phyloP scores from a whole-genome alignment of 2,888 invertebrate genomes.

The Macrophya alboannulata region DNA sequence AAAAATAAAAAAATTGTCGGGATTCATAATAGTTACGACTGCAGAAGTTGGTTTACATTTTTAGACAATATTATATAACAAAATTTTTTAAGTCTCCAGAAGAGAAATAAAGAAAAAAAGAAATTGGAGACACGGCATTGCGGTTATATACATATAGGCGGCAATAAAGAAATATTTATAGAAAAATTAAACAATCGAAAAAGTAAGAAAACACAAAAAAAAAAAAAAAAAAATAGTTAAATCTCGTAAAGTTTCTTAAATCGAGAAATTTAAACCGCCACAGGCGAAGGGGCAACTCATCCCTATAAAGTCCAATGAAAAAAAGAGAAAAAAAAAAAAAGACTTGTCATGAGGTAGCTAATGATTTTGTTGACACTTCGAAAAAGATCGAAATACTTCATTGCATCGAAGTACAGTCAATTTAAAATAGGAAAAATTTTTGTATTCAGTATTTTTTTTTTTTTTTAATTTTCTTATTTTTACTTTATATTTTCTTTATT shows the following conservation, averaged over 20 bases:
- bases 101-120: background rate
- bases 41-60: constrained; percentile 26
- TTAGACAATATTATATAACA: constrained; percentile 32
- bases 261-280: constrained; percentile 41
- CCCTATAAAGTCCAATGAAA: background rate
- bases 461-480: too few relatives aligned
- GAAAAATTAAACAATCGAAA: constrained; percentile 4
- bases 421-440: background rate
- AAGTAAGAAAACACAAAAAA: background rate
- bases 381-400: background rate
- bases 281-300: constrained; percentile 2
- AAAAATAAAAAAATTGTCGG: constrained; percentile 22
- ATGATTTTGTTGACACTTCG: background rate
- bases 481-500: background rate
- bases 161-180: background rate
- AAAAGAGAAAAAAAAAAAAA: background rate
- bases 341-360: background rate
- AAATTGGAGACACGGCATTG: constrained; percentile 23
- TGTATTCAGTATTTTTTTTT: background rate
- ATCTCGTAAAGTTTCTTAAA: background rate
- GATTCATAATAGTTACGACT: constrained; percentile 3
- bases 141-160: constrained; percentile 13
- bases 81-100: constrained; percentile 1
- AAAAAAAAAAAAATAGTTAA: constrained; percentile 31
- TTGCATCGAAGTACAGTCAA: background rate